A percentile compares a stretch with the other conserved stretches of the same genome.
Evolutionary conservation across 1,140 invertebrate species (phyloP).

Genomic region (Thalassaphorura encarpata): DNA sequence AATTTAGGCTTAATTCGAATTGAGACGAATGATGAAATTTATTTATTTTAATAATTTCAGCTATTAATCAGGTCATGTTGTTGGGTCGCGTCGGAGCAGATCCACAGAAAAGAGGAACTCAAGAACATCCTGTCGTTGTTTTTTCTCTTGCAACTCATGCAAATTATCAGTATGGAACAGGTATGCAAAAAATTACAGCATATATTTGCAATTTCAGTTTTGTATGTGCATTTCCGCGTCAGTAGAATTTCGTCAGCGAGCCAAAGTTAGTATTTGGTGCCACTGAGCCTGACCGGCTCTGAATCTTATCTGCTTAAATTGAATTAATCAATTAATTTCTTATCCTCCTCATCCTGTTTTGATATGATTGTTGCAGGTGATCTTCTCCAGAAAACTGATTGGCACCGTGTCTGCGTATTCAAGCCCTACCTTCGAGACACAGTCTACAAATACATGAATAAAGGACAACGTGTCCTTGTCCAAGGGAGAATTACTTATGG

Average conservation of each 20-base stretch:
- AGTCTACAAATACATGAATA: conserved; percentile 66
- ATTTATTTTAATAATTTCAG: conserved; percentile 44
- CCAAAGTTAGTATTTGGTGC: background rate
- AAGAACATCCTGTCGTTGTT: conserved; percentile 72
- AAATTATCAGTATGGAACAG: conserved; percentile 56
- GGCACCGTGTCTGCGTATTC: conserved; percentile 82
- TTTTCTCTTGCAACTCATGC: conserved; percentile 84
- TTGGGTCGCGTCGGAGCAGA: conserved; percentile 75
- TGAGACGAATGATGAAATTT: conserved; percentile 17
- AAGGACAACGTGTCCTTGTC: conserved; percentile 75
- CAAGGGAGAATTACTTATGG: conserved; percentile 74
- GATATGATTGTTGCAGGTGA: conserved; percentile 46
- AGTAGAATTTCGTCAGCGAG: no score
- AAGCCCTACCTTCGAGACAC: conserved; percentile 67
- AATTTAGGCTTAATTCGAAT: conserved; percentile 11
- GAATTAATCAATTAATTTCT: conserved; percentile 1
- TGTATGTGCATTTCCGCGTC: no score
- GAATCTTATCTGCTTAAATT: conserved; percentile 3
- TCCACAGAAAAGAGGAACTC: conserved; percentile 68
- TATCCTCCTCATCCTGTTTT: conserved; percentile 2
- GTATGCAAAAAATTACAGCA: conserved; percentile 32
- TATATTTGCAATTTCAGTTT: background rate
- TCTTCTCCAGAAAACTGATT: conserved; percentile 72
- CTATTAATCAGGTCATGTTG: conserved; percentile 74
- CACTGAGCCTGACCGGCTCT: no score